phyloP scores from a whole-genome alignment of 2,113 vertebrate genomes.

The Aleadryas rufinucha region DNA sequence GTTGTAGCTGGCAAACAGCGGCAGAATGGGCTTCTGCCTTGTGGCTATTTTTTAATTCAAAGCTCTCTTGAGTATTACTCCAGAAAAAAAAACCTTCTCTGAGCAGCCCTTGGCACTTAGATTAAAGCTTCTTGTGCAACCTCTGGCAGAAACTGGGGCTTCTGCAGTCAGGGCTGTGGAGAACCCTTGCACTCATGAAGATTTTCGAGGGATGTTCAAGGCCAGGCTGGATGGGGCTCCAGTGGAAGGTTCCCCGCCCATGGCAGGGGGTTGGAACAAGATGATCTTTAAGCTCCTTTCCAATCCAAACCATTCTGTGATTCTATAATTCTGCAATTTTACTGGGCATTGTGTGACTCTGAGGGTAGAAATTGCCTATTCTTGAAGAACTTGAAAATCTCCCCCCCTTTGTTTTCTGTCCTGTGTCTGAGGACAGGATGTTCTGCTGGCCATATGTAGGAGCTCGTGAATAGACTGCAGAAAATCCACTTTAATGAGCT shows the following conservation, averaged over 20 bases:
- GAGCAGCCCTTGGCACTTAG: not conserved
- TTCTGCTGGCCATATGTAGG: not conserved
- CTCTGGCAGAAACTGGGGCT: not conserved
- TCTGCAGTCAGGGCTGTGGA: not conserved
- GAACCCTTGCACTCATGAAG: not conserved
- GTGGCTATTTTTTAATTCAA: not conserved
- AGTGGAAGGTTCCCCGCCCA: not conserved
- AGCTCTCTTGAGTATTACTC: not conserved
- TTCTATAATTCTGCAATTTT: not conserved
- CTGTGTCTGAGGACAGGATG: not conserved
- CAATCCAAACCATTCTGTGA: not conserved
- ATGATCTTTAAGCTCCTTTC: not conserved
- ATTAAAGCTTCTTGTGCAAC: not conserved
- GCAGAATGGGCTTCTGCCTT: not conserved
- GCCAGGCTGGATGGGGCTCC: not conserved
- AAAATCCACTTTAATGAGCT: not conserved
- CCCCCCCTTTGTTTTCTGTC: not conserved
- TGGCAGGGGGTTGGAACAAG: not conserved
- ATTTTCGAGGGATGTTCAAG: not conserved
- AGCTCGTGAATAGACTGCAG: not conserved
- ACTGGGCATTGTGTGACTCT: not conserved
- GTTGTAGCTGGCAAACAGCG: not conserved
- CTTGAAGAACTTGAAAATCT: not conserved
- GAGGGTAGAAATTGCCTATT: not conserved
- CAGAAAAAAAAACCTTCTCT: not conserved